These are phyloP conservation scores for Karalla daura DNA, from an alignment of 2,797 vertebrate genomes.

Conservation along the genomic window DNA sequence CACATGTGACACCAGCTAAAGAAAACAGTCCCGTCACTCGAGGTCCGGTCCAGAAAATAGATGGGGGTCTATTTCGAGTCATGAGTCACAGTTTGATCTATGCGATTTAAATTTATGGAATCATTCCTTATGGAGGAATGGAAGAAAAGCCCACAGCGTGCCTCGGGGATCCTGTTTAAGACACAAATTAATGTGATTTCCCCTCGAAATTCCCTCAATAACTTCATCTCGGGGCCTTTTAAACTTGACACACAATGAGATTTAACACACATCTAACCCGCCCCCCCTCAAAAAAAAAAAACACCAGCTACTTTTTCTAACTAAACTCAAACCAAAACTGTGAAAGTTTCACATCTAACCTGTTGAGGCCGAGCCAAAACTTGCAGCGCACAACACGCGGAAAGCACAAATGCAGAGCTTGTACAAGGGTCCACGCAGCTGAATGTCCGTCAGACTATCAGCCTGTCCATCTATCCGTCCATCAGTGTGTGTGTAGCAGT, in stretches of 20 bases:
- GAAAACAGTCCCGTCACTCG: slow-evolving; percentile 35
- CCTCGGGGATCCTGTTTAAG: background rate
- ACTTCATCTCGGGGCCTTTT: background rate
- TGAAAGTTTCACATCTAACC: too few relatives aligned
- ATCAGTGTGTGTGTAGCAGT: slow-evolving; percentile 62
- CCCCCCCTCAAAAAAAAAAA: too few relatives aligned
- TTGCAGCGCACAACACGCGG: background rate
- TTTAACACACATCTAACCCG: too few relatives aligned
- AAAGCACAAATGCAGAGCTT: slow-evolving; percentile 16
- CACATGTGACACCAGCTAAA: slow-evolving; percentile 21
- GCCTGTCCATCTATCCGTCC: slow-evolving; percentile 47
- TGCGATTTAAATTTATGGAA: background rate
- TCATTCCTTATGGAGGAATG: too few relatives aligned
- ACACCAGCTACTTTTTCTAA: too few relatives aligned
- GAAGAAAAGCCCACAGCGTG: too few relatives aligned
- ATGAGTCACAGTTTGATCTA: slow-evolving; percentile 21
- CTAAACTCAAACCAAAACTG: background rate
- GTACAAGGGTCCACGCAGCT: slow-evolving; percentile 17
- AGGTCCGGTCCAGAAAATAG: slow-evolving; percentile 33
- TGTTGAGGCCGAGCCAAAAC: background rate
- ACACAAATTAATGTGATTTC: background rate
- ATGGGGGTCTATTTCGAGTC: slow-evolving; percentile 42
- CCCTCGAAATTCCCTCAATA: background rate
- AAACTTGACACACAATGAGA: too few relatives aligned
- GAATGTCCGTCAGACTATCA: slow-evolving; percentile 20